Percentiles rank a stretch among this genome's conserved stretches.
Evolutionary conservation across 2,113 vertebrate genomes (phyloP).

Genomic region (Centropus bengalensis): DNA sequence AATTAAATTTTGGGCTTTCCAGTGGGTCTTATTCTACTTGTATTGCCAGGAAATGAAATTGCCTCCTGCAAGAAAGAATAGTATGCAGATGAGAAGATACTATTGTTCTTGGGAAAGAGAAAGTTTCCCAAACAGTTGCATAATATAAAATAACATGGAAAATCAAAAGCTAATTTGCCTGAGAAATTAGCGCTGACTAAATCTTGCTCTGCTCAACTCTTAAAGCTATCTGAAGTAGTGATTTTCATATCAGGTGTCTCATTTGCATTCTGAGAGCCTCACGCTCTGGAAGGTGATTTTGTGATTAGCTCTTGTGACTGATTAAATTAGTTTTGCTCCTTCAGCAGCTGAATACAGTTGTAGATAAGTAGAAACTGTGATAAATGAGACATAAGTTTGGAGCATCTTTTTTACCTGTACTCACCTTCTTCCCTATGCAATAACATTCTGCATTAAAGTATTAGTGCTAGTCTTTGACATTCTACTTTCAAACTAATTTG

Average conservation of each 20-base stretch:
- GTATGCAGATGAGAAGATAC: background rate
- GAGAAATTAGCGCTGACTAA: background rate
- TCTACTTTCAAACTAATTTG: background rate
- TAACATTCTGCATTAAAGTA: background rate
- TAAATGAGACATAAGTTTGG: background rate
- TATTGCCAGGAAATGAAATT: background rate
- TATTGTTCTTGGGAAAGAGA: background rate
- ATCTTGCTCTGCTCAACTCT: background rate
- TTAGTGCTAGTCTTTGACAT: background rate
- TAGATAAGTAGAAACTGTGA: background rate
- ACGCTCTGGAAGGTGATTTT: background rate
- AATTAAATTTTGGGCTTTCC: background rate
- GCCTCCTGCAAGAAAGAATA: background rate
- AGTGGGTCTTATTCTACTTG: background rate
- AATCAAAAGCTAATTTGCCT: slow-evolving; percentile 10
- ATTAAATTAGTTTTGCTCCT: slow-evolving; percentile 18
- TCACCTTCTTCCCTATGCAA: background rate
- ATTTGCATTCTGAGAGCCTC: background rate
- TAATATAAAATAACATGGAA: slow-evolving; percentile 16
- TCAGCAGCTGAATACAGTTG: background rate
- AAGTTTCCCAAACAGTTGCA: slow-evolving; percentile 5
- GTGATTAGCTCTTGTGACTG: background rate
- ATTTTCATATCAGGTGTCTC: background rate
- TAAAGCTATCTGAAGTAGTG: background rate
- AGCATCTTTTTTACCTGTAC: background rate